A percentile compares a stretch with the other conserved stretches of the same genome.
phyloP scores from a whole-genome alignment of 2,113 vertebrate genomes.

The Lophochroa leadbeateri region DNA sequence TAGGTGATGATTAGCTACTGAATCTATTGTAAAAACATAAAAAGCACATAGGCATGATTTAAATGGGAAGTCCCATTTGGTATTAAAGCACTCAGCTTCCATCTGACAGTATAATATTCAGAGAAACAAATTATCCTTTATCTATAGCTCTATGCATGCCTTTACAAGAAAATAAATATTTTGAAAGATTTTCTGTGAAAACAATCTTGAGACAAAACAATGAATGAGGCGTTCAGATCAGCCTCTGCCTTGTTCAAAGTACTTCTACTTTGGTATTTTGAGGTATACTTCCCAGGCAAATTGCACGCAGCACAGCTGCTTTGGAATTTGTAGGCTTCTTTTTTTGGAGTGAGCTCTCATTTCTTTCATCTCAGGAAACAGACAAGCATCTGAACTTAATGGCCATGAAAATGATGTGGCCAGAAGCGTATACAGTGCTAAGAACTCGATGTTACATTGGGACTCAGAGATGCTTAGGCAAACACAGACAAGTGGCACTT shows the following conservation, averaged over 20 bases:
- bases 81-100: conserved; percentile 9
- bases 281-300: neutral
- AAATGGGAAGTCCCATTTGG: neutral
- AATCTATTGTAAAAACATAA: neutral
- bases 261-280: neutral
- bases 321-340: neutral
- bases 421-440: neutral
- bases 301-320: neutral
- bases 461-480: neutral
- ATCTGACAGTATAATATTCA: neutral
- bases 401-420: conserved; percentile 21
- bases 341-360: neutral
- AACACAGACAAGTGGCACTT: neutral
- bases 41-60: conserved; percentile 2
- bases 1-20: neutral
- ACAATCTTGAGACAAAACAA: conserved; percentile 7
- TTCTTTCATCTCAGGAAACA: conserved; percentile 30
- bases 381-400: conserved; percentile 44
- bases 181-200: conserved; percentile 24
- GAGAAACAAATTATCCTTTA: conserved; percentile 9
- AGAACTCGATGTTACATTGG: neutral
- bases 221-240: neutral
- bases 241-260: neutral
- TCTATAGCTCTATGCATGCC: neutral
- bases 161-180: conserved; percentile 31